Base-by-base conservation (phyloP, 2,888 invertebrate species). In the Muscina levida region DNA sequence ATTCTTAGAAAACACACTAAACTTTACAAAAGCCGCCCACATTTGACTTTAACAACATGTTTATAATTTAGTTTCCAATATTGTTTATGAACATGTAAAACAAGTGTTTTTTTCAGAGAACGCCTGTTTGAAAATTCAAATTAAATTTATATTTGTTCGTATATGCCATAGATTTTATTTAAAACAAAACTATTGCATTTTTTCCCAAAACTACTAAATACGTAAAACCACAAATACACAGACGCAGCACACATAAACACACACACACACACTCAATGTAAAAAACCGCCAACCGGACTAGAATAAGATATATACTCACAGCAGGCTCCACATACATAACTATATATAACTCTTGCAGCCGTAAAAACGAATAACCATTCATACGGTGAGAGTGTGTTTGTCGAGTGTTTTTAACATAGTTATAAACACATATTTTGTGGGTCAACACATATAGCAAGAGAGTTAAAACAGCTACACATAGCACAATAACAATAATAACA, bases 381-480 rank as follows among this genome's bases (percentile, higher is more conserved):
- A 44, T 66, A 56, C 22, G 6, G 42, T 22, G 22, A 15, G 48
- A 5, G 31, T 31, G 31, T 31, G 31, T 31, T 31, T 31, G n/a
- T n/a, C n/a, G 31, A 31, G n/a, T 68, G 44, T 71, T 59, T 59
- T 39, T 39, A 67, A 51, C 44, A 75, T 44, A 62, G 67, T 70
- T 79, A 51, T 80, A 67, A 66, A 80, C 76, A 80, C 80, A 80
- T 70, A 80, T 71, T 77, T 71, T 73, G 77, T 80, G 73, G 77
- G 53, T 73, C 73, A 71, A 72, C 44, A 73, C 51, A 39, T 17
- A n/a, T n/a, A n/a, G n/a, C n/a, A n/a, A n/a, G n/a, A n/a, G n/a
- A n/a, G n/a, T n/a, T n/a, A n/a, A n/a, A 31, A 31, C 8, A 31
- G 31, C 3, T 31, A 31, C 31, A 31, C 8, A 31, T 8, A n/a